Conservation (phyloP, 2,888 invertebrate genomes). For the Galerucella calmariensis region DNA sequence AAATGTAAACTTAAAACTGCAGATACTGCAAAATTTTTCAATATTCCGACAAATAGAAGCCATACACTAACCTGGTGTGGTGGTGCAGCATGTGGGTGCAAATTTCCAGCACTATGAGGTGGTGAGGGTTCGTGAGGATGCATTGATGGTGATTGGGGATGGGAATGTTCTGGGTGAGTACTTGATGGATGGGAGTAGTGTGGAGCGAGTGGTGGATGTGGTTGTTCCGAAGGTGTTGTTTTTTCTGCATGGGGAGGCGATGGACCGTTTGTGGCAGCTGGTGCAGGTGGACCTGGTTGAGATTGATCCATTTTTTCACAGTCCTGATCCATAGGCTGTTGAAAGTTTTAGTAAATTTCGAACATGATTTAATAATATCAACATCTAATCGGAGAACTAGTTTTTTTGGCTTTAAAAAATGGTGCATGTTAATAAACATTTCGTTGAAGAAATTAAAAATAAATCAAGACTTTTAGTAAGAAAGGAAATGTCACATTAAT, state of each 20-base stretch:
- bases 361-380: neutral
- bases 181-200: slow-evolving; percentile 44
- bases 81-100: slow-evolving; percentile 42
- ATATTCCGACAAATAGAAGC: neutral
- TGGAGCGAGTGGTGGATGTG: slow-evolving; percentile 48
- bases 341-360: slow-evolving; percentile 1
- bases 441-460: too few relatives aligned
- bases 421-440: too few relatives aligned
- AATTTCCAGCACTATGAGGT: slow-evolving; percentile 41
- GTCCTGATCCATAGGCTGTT: slow-evolving; percentile 51
- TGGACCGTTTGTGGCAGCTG: slow-evolving; percentile 43
- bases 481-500: too few relatives aligned
- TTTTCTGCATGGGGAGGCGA: slow-evolving; percentile 43
- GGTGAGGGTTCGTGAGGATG: slow-evolving; percentile 37
- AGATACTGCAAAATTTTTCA: neutral
- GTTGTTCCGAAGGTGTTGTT: slow-evolving; percentile 46
- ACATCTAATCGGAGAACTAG: too few relatives aligned
- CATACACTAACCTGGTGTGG: slow-evolving; percentile 40
- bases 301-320: slow-evolving; percentile 39
- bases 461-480: too few relatives aligned
- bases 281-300: slow-evolving; percentile 30
- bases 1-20: neutral
- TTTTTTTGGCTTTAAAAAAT: too few relatives aligned
- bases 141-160: slow-evolving; percentile 49
- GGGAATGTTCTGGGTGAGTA: slow-evolving; percentile 41